Evolutionary conservation across 2,797 vertebrate genomes (phyloP), one percentile per base, ranked within the genome.

Genomic region (Protosalanx chinensis): DNA sequence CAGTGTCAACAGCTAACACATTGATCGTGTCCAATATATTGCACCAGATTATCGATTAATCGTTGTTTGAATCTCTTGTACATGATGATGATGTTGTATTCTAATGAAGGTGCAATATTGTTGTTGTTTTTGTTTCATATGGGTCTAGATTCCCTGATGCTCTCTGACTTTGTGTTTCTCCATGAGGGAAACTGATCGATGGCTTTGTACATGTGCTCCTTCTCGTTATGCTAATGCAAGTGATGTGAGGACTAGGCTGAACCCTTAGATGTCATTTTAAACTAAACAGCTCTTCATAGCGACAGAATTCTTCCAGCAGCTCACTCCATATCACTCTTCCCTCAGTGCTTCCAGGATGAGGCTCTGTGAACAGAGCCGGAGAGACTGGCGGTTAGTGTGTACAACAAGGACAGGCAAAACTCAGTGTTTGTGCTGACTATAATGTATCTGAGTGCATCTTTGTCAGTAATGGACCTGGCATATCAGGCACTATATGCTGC

Each of bases 91-190:
- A 85, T 91, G 90, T 90, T 87, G 88, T 93, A 86, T 86, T 90
- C 79, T 81, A 78, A 90, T 85, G 86, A 91, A 87, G 90, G 91
- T 94, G 93, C 92, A 93, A 93, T 94, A 92, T 92, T 90, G 89
- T 78, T 89, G 89, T 88, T 90, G 84, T 91, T 92, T 92, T 90
- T 81, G 91, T 91, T 89, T 87, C 75, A 13, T 46, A 46, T 46
- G 41, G 41, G 85, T 86, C 86, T 88, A 81, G 77, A 83, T 72
- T 81, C 66, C 73, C 74, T 79, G 79, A 86, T 88, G 86, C 77
- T 90, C 87, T 89, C 79, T 74, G 73, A 88, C 79, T 78, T 87
- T 75, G 80, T 72, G 64, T 87, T 85, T 86, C 80, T 90, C 69
- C 71, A 72, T 77, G 72, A 65, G 68, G 65, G 18, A 73, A 81